phyloP scores from a whole-genome alignment of 2,113 vertebrate genomes.

The Vulpes vulpes region DNA sequence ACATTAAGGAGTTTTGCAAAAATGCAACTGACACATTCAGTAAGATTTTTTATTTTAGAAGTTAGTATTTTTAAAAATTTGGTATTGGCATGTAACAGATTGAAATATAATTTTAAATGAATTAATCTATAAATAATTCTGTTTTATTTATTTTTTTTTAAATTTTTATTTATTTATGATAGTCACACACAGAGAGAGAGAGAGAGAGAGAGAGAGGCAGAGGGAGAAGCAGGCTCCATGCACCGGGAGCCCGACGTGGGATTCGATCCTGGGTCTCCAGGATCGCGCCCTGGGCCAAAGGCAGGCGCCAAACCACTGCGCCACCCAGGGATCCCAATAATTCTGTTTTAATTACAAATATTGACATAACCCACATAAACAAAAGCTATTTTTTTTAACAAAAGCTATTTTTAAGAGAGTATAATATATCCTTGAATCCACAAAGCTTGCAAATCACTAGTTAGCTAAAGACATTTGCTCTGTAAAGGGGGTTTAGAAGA shows the following conservation, averaged over 20 bases:
- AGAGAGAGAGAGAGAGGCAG: too few species aligned
- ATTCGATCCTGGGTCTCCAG: too few species aligned
- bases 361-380: background rate
- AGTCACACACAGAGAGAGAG: too few species aligned
- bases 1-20: background rate
- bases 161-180: too few species aligned
- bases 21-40: background rate
- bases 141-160: background rate
- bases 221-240: too few species aligned
- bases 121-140: background rate
- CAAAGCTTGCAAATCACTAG: background rate
- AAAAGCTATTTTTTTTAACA: background rate
- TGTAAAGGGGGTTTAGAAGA: background rate
- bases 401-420: background rate
- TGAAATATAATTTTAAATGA: background rate
- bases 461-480: background rate
- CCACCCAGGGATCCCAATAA: too few species aligned
- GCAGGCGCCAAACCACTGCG: too few species aligned
- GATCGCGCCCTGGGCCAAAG: too few species aligned
- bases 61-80: background rate
- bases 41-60: background rate
- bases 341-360: background rate
- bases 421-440: background rate
- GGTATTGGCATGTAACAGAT: background rate
- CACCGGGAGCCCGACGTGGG: too few species aligned